Conservation (phyloP, 2,797 vertebrate genomes). For the Erethizon dorsatum region DNA sequence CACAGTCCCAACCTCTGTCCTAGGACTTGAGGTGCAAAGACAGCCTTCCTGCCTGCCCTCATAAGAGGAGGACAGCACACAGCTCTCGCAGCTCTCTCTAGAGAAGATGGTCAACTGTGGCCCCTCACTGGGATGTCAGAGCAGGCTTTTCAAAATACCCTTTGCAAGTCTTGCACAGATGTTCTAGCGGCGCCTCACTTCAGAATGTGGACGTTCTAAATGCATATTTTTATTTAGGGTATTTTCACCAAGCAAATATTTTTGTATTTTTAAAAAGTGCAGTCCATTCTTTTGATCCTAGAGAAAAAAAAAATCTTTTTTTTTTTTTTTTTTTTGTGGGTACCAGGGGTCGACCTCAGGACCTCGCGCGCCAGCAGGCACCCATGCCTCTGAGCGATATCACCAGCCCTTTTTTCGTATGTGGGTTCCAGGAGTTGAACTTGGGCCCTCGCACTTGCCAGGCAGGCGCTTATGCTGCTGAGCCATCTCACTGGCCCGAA, state of each 20-base stretch:
- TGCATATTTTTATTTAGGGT: not conserved
- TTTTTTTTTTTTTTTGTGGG: too few relatives aligned
- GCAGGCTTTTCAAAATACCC: not conserved
- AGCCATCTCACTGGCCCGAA: too few relatives aligned
- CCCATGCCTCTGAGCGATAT: too few relatives aligned
- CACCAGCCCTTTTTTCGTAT: too few relatives aligned
- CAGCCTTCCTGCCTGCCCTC: fast-evolving
- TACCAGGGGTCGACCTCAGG: too few relatives aligned
- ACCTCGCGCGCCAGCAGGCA: too few relatives aligned
- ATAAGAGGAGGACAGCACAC: not conserved
- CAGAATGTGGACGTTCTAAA: not conserved
- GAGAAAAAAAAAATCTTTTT: not conserved
- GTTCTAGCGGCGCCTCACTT: not conserved
- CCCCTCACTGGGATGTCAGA: not conserved
- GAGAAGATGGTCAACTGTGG: not conserved
- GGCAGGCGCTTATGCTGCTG: too few relatives aligned
- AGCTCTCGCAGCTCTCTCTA: not conserved
- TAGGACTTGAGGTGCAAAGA: not conserved
- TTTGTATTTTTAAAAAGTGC: not conserved
- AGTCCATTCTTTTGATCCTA: not conserved
- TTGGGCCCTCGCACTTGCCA: too few relatives aligned
- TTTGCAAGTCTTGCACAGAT: not conserved
- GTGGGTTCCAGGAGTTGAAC: too few relatives aligned
- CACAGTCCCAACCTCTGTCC: not conserved
- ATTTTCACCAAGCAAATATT: not conserved